These are phyloP conservation scores for Tachysurus vachellii DNA, from an alignment of 2,113 vertebrate genomes.

Conservation along the genomic window DNA sequence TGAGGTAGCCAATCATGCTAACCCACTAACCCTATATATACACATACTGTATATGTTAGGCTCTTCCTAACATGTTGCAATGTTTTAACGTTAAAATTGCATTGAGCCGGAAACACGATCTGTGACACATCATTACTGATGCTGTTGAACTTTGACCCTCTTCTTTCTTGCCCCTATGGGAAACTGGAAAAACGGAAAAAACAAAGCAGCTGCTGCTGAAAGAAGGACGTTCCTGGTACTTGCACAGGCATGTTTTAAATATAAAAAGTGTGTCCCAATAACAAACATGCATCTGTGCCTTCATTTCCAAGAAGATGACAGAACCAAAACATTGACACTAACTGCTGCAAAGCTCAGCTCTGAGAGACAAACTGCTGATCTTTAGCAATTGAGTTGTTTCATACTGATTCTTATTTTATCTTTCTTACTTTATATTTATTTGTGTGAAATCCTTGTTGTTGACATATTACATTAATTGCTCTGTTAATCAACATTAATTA, in stretches of 20 bases:
- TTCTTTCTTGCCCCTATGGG: not conserved
- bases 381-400: not conserved
- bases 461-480: not conserved
- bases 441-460: not conserved
- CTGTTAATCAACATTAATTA: not conserved
- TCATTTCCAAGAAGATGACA: slow-evolving; percentile 3
- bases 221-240: not conserved
- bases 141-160: not conserved
- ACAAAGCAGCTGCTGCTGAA: not conserved
- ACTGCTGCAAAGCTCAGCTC: not conserved
- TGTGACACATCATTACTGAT: not conserved
- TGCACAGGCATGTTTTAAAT: not conserved
- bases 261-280: not conserved
- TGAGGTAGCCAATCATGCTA: too few relatives aligned
- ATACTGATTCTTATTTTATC: not conserved
- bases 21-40: too few relatives aligned
- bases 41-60: not conserved
- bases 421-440: not conserved
- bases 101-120: not conserved
- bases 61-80: not conserved
- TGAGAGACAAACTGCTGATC: not conserved
- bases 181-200: not conserved
- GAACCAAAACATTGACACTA: slow-evolving; percentile 11
- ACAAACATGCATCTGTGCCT: not conserved
- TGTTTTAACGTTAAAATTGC: not conserved